Evolutionary conservation across 2,888 invertebrate genomes (phyloP).

Genomic region (Acronicta leporina): DNA sequence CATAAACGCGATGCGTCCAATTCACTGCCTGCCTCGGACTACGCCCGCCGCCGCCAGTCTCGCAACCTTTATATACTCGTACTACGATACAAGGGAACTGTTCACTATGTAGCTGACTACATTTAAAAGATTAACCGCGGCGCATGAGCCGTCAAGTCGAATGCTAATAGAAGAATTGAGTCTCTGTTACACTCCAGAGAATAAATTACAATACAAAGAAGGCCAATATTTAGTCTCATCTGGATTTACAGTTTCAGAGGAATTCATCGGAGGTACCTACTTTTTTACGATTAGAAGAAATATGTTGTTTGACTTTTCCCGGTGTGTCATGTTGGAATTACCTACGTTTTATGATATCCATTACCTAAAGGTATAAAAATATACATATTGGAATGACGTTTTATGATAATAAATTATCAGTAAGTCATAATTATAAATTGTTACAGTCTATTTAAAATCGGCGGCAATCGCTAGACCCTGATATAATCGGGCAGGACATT

Average conservation of each 20-base stretch:
- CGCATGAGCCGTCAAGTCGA: conserved; percentile 72
- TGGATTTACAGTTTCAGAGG: background rate
- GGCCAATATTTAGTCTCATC: conserved; percentile 5
- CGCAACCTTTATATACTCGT: conserved; percentile 77
- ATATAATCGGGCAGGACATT: background rate
- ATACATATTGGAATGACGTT: too few species aligned
- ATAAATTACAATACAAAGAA: conserved; percentile 11
- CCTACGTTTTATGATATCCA: too few species aligned
- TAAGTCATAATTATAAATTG: too few species aligned
- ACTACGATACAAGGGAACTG: conserved; percentile 62
- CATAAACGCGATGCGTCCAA: conserved; percentile 61
- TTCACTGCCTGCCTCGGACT: conserved; percentile 69
- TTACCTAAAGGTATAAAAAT: too few species aligned
- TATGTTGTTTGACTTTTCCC: background rate
- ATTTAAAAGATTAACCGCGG: conserved; percentile 76
- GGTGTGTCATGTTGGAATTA: too few species aligned
- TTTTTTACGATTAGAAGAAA: background rate
- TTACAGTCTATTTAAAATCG: background rate
- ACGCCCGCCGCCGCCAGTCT: conserved; percentile 74
- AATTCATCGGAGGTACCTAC: too few species aligned
- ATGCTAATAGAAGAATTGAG: conserved; percentile 61
- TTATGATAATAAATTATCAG: too few species aligned
- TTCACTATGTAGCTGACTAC: conserved; percentile 67
- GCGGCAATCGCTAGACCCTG: background rate
- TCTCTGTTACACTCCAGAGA: conserved; percentile 27